Conservation (phyloP, 2,888 invertebrate genomes). For the Orthonevra nobilis region DNA sequence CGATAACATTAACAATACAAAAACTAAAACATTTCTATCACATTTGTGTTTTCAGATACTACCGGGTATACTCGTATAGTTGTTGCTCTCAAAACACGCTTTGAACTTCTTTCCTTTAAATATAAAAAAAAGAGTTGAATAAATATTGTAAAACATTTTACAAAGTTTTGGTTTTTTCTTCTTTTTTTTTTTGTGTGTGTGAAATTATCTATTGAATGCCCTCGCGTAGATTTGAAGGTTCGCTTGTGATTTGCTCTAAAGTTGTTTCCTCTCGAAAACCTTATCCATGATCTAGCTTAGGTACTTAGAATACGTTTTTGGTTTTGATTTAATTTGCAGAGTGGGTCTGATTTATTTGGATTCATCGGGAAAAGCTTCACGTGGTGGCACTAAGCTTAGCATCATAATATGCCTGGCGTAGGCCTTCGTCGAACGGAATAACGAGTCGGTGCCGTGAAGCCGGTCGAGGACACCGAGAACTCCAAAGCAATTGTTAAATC, state of each 20-base stretch:
- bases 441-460: conserved; percentile 89
- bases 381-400: conserved; percentile 84
- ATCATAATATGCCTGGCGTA: conserved; percentile 88
- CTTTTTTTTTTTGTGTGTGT: too few species aligned
- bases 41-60: conserved; percentile 61
- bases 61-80: conserved; percentile 31
- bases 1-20: conserved; percentile 42
- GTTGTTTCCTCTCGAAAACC: not conserved
- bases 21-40: conserved; percentile 67
- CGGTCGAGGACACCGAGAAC: conserved; percentile 90
- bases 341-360: conserved; percentile 32
- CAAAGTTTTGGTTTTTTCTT: conserved; percentile 34
- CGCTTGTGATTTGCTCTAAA: conserved; percentile 32
- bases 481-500: conserved; percentile 92
- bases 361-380: conserved; percentile 85
- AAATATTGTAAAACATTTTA: conserved; percentile 23
- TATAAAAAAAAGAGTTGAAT: conserved; percentile 7
- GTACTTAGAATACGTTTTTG: conserved; percentile 14
- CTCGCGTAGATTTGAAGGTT: conserved; percentile 35
- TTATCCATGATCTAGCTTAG: not conserved
- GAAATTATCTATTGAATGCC: conserved; percentile 56
- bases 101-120: conserved; percentile 12
- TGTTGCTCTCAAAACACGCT: too few species aligned
- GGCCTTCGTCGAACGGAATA: conserved; percentile 86
- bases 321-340: conserved; percentile 35